Base-by-base conservation (phyloP, 2,797 vertebrate genomes). In the Anguilla obscura region DNA sequence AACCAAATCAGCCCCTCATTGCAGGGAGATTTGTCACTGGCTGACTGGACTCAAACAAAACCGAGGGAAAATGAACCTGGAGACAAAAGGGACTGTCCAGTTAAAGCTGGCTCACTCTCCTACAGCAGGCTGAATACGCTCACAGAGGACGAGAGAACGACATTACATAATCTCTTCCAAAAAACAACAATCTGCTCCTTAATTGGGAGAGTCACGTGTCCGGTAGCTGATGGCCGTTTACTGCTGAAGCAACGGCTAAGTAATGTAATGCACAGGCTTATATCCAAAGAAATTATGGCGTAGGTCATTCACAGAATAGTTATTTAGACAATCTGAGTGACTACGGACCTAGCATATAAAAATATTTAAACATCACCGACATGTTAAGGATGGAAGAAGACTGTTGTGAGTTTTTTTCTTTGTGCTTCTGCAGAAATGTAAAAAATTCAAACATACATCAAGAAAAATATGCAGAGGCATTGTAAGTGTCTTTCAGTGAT, bases 31-130 rank as follows among this genome's bases (percentile, higher is more conserved):
- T 86, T 93, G 93, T 92, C 91, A 92, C 93, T 94, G 95, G 94
- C 93, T 96, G 93, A 96, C 93, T 95, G 93, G 93, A 92, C 89
- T 91, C 54, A 90, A 94, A 95, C 94, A 95, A 94, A 93, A 94
- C 90, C 89, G 86, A 88, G 89, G 85, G 30, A 88, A 91, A 90
- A 89, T 84, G 86, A 90, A 92, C 52, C 91, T 40, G 86, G 27
- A 54, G 90, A 93, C 93, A 95, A 95, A 95, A 88, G 93, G 82
- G 86, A 86, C 89, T 87, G 69, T 87, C 87, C 90, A 87, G 90
- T 86, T 71, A 87, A 90, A 86, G 69, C 84, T 91, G 90, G 88
- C 86, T 12, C 63, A 1, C 76, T 50, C 86, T 87, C 63, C 30
- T 86, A 83, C 88, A 45, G 84, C 90, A 88, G 84, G 89, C 84